These are phyloP conservation scores for Parasteatoda tepidariorum DNA, from an alignment of 1,140 invertebrate genomes.

Conservation along the genomic window DNA sequence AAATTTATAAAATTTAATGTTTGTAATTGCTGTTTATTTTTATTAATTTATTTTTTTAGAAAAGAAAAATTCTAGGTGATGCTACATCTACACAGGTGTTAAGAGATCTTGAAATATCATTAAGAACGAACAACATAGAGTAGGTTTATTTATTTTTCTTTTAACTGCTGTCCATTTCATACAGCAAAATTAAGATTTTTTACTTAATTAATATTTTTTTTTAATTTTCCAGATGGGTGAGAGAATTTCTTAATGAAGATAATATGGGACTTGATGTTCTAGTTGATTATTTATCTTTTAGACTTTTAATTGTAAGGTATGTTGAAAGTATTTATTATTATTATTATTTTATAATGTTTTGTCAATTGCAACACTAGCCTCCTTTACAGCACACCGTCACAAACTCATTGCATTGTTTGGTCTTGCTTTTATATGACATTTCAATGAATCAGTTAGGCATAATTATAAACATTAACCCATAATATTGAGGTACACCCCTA, in stretches of 20 bases:
- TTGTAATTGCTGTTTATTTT: too few relatives aligned
- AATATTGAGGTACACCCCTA: too few relatives aligned
- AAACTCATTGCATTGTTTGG: too few relatives aligned
- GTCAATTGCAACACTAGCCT: too few relatives aligned
- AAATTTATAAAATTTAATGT: too few relatives aligned
- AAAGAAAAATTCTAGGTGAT: slow-evolving; percentile 96
- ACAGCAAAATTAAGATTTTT: background rate
- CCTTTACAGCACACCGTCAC: too few relatives aligned
- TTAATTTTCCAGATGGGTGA: slow-evolving; percentile 86
- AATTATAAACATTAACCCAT: too few relatives aligned
- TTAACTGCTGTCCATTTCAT: too few relatives aligned
- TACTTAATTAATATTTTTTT: slow-evolving; percentile 7
- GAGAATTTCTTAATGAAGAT: slow-evolving; percentile 95
- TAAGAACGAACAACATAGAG: slow-evolving; percentile 99
- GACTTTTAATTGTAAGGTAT: slow-evolving; percentile 86
- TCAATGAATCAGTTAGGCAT: too few relatives aligned
- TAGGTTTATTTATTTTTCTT: slow-evolving; percentile 73
- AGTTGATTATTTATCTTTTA: slow-evolving; percentile 96
- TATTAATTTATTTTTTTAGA: slow-evolving; percentile 72
- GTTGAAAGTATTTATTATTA: slow-evolving; percentile 32
- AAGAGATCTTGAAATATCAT: slow-evolving; percentile 96
- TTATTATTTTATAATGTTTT: background rate
- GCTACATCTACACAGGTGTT: slow-evolving; percentile 98
- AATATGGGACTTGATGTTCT: slow-evolving; percentile 96
- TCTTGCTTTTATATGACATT: too few relatives aligned